Evolutionary conservation across 2,113 vertebrate genomes (phyloP).

Genomic region (Carassius auratus): DNA sequence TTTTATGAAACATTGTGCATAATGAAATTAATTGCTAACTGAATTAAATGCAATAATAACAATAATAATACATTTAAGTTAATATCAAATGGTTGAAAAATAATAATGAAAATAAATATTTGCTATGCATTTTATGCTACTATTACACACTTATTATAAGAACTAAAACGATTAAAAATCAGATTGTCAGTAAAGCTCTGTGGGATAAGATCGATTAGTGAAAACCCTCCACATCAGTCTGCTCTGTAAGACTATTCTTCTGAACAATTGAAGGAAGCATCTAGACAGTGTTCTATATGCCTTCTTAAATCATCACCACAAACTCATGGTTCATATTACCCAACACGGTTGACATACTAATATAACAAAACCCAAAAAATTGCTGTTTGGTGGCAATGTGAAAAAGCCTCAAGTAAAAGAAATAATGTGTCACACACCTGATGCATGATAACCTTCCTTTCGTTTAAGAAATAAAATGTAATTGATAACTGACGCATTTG

Average conservation of each 20-base stretch:
- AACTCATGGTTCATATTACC: neutral
- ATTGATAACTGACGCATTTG: neutral
- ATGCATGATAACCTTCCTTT: neutral
- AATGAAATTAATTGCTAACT: too few species aligned
- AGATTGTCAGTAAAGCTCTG: neutral
- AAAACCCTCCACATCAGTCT: slow-evolving; percentile 1
- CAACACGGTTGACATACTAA: neutral
- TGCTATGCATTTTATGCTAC: too few species aligned
- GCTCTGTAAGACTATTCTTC: neutral
- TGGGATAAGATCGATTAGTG: slow-evolving; percentile 28
- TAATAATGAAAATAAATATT: too few species aligned
- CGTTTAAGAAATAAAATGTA: neutral
- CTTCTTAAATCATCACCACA: neutral
- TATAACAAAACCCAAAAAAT: neutral
- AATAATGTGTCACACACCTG: neutral
- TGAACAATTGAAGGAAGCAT: neutral
- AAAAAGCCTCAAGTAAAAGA: neutral
- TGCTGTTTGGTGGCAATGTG: neutral
- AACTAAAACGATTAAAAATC: too few species aligned
- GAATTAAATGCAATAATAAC: too few species aligned
- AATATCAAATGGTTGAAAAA: too few species aligned
- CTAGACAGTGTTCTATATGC: neutral
- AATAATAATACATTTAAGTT: too few species aligned
- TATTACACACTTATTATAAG: too few species aligned
- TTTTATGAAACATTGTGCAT: too few species aligned